Percentiles rank a stretch among this genome's conserved stretches.
Evolutionary conservation across 1,140 invertebrate genomes (phyloP).

Genomic region (Armadillidium nasatum): DNA sequence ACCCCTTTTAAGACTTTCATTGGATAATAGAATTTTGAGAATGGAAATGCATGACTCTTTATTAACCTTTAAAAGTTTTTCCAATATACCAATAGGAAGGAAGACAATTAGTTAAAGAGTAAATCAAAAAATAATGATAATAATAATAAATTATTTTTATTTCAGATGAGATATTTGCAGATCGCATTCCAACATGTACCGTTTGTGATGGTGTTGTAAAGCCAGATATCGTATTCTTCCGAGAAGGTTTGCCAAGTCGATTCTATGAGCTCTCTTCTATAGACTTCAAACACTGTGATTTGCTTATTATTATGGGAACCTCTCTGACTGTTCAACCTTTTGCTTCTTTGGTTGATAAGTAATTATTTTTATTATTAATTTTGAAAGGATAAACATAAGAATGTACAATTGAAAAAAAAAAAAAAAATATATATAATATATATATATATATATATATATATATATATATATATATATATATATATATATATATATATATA

Average conservation of each 20-base stretch:
- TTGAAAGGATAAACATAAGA: neutral
- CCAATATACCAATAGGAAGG: too few species aligned
- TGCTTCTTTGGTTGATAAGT: slow-evolving; percentile 79
- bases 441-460: too few species aligned
- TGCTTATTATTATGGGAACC: slow-evolving; percentile 92
- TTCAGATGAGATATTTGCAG: slow-evolving; percentile 48
- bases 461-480: too few species aligned
- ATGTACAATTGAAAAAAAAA: neutral
- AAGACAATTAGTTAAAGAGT: too few species aligned
- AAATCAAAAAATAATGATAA: too few species aligned
- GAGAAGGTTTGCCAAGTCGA: slow-evolving; percentile 73
- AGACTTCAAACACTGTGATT: slow-evolving; percentile 82
- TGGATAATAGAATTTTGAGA: too few species aligned
- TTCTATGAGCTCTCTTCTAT: slow-evolving; percentile 63
- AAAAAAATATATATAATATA: slow-evolving; percentile 6
- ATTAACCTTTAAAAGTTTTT: too few species aligned
- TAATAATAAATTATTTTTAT: neutral
- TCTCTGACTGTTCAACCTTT: slow-evolving; percentile 92
- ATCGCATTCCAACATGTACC: slow-evolving; percentile 69
- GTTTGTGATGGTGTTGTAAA: slow-evolving; percentile 73
- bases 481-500: too few species aligned
- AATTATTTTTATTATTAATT: slow-evolving; percentile 20
- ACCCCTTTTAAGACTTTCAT: too few species aligned
- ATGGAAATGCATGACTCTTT: too few species aligned
- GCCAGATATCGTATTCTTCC: slow-evolving; percentile 93